These are phyloP conservation scores for Myioborus miniatus DNA, from an alignment of 2,797 vertebrate species.

Conservation along the genomic window DNA sequence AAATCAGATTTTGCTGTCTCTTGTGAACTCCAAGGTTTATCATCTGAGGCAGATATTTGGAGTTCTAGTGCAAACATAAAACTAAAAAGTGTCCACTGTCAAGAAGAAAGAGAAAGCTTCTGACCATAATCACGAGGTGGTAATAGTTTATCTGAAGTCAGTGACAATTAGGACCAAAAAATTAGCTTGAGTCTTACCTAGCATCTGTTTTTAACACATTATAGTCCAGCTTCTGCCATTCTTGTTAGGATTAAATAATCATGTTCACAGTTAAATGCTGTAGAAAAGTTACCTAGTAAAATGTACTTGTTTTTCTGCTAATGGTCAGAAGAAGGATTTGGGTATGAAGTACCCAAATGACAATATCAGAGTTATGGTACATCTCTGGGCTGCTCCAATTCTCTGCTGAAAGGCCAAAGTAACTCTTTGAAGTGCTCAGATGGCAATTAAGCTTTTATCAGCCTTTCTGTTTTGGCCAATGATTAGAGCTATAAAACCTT, in stretches of 20 bases:
- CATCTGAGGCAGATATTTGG: neutral
- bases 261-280: neutral
- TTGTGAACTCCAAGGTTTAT: neutral
- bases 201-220: neutral
- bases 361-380: neutral
- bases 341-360: neutral
- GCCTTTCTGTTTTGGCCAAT: neutral
- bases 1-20: neutral
- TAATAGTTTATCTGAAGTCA: neutral
- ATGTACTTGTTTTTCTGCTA: neutral
- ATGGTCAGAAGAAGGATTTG: neutral
- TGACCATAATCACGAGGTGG: neutral
- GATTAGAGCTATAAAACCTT: neutral
- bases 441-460: neutral
- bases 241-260: neutral
- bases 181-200: neutral
- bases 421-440: neutral
- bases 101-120: neutral
- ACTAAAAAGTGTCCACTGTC: neutral
- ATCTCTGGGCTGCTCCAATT: neutral
- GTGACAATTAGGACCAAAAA: neutral
- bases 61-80: neutral
- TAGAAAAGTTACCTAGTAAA: neutral
- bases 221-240: neutral
- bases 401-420: neutral